These are phyloP conservation scores for Deroplatys truncata DNA, from an alignment of 2,888 invertebrate species.

Conservation along the genomic window DNA sequence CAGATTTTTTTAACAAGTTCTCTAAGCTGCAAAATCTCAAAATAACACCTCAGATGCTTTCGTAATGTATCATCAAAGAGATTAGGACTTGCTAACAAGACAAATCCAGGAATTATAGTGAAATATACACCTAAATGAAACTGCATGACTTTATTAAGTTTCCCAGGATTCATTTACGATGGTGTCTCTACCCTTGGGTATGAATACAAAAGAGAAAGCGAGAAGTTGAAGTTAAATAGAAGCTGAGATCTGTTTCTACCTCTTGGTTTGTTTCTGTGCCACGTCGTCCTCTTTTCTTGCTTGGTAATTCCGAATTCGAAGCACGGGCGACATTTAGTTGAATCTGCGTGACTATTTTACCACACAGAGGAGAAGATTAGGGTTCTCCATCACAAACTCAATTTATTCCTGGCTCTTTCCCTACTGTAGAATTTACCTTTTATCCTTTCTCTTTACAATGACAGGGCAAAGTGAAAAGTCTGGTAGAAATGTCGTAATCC, in stretches of 20 bases:
- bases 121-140: background rate
- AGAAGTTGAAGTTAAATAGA: background rate
- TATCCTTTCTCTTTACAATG: background rate
- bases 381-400: background rate
- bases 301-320: background rate
- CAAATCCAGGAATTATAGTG: background rate
- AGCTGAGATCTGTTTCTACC: background rate
- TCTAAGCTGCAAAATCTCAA: no score
- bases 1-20: no score
- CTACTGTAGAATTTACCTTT: background rate
- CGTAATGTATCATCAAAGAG: background rate
- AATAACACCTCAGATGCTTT: background rate
- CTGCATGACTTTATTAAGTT: background rate
- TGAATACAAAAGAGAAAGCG: background rate
- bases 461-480: no score
- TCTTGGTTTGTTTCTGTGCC: background rate
- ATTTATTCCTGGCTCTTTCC: background rate
- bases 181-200: background rate
- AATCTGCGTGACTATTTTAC: background rate
- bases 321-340: background rate
- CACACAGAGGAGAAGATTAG: background rate
- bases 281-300: background rate
- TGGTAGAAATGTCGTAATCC: no score
- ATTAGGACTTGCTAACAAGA: background rate
- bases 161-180: background rate